Percentiles rank a stretch among this genome's conserved stretches.
phyloP scores from a whole-genome alignment of 2,888 invertebrate genomes.

The Lymantria dispar region DNA sequence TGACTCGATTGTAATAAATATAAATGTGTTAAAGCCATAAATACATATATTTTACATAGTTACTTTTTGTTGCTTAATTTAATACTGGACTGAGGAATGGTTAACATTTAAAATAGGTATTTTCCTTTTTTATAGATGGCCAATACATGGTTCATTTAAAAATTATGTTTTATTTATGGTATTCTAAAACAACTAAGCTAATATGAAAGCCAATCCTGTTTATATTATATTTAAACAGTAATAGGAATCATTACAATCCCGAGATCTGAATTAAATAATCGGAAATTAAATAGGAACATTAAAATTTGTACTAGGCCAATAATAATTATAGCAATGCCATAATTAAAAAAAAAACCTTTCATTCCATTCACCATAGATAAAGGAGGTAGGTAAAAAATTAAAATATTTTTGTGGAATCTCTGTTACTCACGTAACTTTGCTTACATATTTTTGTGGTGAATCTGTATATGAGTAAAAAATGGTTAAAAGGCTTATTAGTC shows the following conservation, averaged over 20 bases:
- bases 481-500: too few relatives aligned
- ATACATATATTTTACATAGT: conserved; percentile 42
- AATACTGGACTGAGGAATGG: conserved; percentile 71
- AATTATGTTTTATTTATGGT: neutral
- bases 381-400: neutral
- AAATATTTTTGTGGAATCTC: too few relatives aligned
- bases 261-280: conserved; percentile 38
- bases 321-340: neutral
- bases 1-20: conserved; percentile 66
- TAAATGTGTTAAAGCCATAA: conserved; percentile 47
- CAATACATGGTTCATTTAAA: neutral
- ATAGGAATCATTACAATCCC: conserved; percentile 35
- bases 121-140: neutral
- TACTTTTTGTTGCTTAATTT: conserved; percentile 35
- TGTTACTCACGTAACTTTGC: too few relatives aligned
- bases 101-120: conserved; percentile 33
- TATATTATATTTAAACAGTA: conserved; percentile 25
- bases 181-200: neutral
- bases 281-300: conserved; percentile 30
- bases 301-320: conserved; percentile 27
- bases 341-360: neutral
- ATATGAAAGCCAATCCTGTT: conserved; percentile 23
- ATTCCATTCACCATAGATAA: neutral
- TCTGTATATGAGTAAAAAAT: too few relatives aligned
- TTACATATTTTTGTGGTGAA: neutral